Evolutionary conservation across 92 coral and sea anemone genomes (phyloP), one percentile per base, ranked within the genome.

Genomic region (Anthopleura xanthogrammica): DNA sequence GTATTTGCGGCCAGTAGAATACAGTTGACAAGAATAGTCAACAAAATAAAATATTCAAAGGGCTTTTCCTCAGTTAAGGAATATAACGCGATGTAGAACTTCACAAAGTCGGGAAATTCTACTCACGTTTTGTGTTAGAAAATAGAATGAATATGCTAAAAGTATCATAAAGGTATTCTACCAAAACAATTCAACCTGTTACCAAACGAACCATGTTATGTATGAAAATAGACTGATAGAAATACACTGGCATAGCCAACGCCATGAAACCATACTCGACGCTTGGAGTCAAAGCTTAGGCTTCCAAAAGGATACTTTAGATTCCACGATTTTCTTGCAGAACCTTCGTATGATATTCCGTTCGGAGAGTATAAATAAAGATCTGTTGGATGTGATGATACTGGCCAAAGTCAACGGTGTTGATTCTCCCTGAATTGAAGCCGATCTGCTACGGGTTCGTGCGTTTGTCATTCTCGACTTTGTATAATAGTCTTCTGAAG

Each of bases 21-120:
- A 89, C 99, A 97, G 87, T 97, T 97, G 88, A 95, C 98, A 85
- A 97, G 95, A 88, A 97, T 97, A 79, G 99, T 97, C 95, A 90
- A 83, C 86, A 97, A 90, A 87, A 97, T 97, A 87, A 94, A 94
- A 92, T 97, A 97, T 90, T 97, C 99, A 87, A 95, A 95, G 75
- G 98, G 98, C 98, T 95, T 85, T 90, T 74, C 86, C 87, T 86
- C 93, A 79, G 98, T 95, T 91, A 95, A 92, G 98, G 97, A 93
- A 89, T 83, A 95, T 71, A 82, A 82, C 86, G 24, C 82, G 81
- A 66, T 39, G 22, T 52, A 54, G 71, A 75, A 79, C 87, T 84
- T 73, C 87, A 77, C 75, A 60, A 76, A 65, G 81, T 76, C 79
- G 81, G n/a, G 24, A 84, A 84, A 84, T 76, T 60, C 24, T 42